phyloP scores from a whole-genome alignment of 1,140 invertebrate genomes.

The Drosophila lacertosa region DNA sequence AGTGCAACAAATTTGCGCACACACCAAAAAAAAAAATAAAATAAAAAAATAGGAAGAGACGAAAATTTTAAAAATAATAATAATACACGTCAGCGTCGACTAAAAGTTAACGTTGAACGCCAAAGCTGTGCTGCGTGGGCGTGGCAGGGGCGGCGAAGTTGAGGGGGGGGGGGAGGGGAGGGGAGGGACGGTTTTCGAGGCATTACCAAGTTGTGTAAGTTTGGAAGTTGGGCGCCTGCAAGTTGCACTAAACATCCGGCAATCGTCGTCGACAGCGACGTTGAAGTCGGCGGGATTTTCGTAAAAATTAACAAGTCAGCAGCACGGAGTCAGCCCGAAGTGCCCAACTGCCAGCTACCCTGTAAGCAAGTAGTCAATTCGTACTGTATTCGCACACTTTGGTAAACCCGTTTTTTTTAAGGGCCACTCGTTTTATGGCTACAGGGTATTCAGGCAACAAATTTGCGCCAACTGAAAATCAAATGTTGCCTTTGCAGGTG shows the following conservation, averaged over 20 bases:
- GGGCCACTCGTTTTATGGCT: neutral
- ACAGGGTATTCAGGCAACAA: neutral
- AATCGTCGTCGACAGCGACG: slow-evolving; percentile 35
- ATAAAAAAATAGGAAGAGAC: slow-evolving; percentile 2
- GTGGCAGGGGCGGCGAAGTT: neutral
- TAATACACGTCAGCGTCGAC: slow-evolving; percentile 55
- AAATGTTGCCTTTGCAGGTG: slow-evolving; percentile 9
- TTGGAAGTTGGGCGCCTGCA: slow-evolving; percentile 22
- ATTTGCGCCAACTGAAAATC: slow-evolving; percentile 29
- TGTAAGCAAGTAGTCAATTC: neutral
- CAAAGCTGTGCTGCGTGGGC: slow-evolving; percentile 4
- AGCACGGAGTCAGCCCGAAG: neutral
- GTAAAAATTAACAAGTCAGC: slow-evolving; percentile 53
- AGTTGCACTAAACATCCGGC: slow-evolving; percentile 72
- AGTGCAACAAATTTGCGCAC: slow-evolving; percentile 54
- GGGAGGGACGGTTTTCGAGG: neutral
- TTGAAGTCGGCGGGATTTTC: slow-evolving; percentile 57
- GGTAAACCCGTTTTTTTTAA: neutral
- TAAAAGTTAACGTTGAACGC: slow-evolving; percentile 54
- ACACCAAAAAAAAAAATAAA: neutral
- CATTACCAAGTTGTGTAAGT: slow-evolving; percentile 22
- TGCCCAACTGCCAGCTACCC: neutral
- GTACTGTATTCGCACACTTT: too few relatives aligned
- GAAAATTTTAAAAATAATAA: slow-evolving; percentile 23
- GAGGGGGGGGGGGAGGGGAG: neutral